Conservation (phyloP, 2,113 vertebrate species). For the Butorides virescens region DNA sequence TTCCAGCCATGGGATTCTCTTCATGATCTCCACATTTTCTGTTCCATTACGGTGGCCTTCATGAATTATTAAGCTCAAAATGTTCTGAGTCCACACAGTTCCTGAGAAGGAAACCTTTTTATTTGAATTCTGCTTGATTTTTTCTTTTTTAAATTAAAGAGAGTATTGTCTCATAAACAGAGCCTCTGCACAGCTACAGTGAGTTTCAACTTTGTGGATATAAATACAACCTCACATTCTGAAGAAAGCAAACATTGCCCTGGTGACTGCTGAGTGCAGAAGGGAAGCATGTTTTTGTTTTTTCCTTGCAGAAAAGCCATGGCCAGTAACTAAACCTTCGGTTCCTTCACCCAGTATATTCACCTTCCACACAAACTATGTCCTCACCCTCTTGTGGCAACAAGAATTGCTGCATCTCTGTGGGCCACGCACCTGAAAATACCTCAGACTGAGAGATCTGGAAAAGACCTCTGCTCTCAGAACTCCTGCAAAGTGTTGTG, state of each 20-base stretch:
- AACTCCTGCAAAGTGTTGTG: neutral
- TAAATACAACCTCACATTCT: neutral
- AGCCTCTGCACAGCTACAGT: neutral
- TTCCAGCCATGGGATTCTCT: constrained; percentile 43
- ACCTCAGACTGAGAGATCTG: neutral
- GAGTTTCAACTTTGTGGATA: neutral
- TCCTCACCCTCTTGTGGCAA: neutral
- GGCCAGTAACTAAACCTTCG: neutral
- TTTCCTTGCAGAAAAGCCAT: neutral
- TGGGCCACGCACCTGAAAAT: neutral
- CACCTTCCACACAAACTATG: neutral
- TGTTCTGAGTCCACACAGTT: constrained; percentile 68
- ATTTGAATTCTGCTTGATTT: neutral
- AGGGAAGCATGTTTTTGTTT: neutral
- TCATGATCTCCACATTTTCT: neutral
- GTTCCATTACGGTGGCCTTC: constrained; percentile 47
- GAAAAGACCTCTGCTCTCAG: neutral
- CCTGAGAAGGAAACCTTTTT: constrained; percentile 23
- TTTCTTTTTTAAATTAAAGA: neutral
- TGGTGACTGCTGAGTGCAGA: neutral
- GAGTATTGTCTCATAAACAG: neutral
- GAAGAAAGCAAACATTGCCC: neutral
- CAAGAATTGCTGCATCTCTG: neutral
- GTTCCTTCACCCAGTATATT: neutral
- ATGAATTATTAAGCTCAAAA: constrained; percentile 59